phyloP scores from a whole-genome alignment of 2,888 invertebrate species.

The Cynaeus angustus region DNA sequence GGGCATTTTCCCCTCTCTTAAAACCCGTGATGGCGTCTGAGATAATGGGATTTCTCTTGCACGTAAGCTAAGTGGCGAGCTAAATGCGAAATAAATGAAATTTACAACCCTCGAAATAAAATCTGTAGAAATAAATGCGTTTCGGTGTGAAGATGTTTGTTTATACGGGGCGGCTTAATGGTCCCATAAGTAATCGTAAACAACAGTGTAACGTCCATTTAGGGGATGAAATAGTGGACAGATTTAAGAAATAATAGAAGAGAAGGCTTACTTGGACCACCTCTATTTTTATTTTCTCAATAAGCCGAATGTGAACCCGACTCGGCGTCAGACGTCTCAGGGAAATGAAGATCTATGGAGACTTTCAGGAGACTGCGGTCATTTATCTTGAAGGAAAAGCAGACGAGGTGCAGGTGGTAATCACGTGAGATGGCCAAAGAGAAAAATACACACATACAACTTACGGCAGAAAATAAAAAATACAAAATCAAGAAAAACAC shows the following conservation, averaged over 20 bases:
- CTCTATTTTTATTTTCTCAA: constrained; percentile 57
- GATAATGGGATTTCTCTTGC: constrained; percentile 42
- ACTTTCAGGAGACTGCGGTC: constrained; percentile 63
- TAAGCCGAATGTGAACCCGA: constrained; percentile 54
- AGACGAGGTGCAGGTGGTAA: constrained; percentile 60
- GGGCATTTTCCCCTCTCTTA: constrained; percentile 2
- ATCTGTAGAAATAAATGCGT: constrained; percentile 47
- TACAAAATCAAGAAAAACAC: no score
- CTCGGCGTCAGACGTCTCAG: constrained; percentile 60
- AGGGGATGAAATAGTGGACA: constrained; percentile 55
- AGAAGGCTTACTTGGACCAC: constrained; percentile 51
- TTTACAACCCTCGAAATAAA: constrained; percentile 46
- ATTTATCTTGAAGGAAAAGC: constrained; percentile 61
- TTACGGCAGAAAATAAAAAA: no score
- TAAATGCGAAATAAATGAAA: constrained; percentile 44
- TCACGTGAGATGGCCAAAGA: constrained; percentile 51
- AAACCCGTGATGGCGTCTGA: constrained; percentile 23
- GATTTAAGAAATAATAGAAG: constrained; percentile 56
- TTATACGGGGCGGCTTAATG: constrained; percentile 49
- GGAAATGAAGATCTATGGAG: constrained; percentile 68
- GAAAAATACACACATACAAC: not conserved
- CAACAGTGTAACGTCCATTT: constrained; percentile 53
- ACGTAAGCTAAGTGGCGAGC: constrained; percentile 38
- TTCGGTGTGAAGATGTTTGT: constrained; percentile 51
- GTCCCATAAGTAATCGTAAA: constrained; percentile 55